A percentile compares a stretch with the other conserved stretches of the same genome.
Evolutionary conservation across 92 coral and sea anemone species (phyloP).

Genomic region (Palythoa grandis): DNA sequence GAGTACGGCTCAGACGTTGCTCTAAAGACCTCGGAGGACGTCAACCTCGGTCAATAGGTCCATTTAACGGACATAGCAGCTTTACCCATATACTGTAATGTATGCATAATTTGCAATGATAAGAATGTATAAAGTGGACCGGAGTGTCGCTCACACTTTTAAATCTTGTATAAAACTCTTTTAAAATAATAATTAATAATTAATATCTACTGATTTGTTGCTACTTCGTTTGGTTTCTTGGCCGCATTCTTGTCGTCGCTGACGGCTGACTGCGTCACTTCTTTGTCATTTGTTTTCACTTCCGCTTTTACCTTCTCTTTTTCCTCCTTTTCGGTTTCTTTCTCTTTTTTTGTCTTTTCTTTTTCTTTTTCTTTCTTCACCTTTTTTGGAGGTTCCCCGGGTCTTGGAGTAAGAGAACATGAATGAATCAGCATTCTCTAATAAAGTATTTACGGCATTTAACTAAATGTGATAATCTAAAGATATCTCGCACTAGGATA

Average conservation of each 20-base stretch:
- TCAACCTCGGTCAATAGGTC: not conserved
- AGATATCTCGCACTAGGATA: too few species aligned
- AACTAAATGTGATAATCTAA: too few species aligned
- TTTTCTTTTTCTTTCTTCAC: slow-evolving; percentile 81
- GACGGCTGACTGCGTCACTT: slow-evolving; percentile 17
- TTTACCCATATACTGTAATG: slow-evolving; percentile 3
- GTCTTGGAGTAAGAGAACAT: slow-evolving; percentile 35
- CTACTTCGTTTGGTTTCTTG: slow-evolving; percentile 26
- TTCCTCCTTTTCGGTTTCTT: slow-evolving; percentile 62
- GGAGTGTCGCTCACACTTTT: slow-evolving; percentile 2
- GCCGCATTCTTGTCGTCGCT: slow-evolving; percentile 26
- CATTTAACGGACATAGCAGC: not conserved
- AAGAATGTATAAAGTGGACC: slow-evolving; percentile 22
- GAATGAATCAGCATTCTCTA: not conserved
- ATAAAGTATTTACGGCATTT: too few species aligned
- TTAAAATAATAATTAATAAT: slow-evolving; percentile 25
- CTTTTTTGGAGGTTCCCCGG: slow-evolving; percentile 76
- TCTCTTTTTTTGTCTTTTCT: slow-evolving; percentile 52
- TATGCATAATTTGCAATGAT: slow-evolving; percentile 29
- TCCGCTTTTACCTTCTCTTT: slow-evolving; percentile 52
- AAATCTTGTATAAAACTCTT: slow-evolving; percentile 23
- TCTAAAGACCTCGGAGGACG: not conserved
- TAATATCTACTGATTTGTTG: slow-evolving; percentile 37
- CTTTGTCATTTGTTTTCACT: slow-evolving; percentile 43
- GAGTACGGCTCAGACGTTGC: not conserved